phyloP scores from a whole-genome alignment of 2,113 vertebrate genomes.

The Cheirogaleus medius region DNA sequence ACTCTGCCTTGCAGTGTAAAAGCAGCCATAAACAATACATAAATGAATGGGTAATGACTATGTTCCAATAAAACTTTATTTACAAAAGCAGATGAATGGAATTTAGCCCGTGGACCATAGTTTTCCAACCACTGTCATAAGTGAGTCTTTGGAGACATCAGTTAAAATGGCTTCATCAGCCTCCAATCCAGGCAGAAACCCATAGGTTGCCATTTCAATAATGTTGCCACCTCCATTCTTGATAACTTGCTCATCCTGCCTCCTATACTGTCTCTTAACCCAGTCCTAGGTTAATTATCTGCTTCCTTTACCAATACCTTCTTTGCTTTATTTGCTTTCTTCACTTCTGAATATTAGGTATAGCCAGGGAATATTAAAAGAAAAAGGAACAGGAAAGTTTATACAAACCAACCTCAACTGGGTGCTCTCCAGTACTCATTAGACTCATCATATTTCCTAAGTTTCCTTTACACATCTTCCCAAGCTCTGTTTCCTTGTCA shows the following conservation, averaged over 20 bases:
- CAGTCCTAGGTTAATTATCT: background rate
- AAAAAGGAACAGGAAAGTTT: background rate
- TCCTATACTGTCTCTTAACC: background rate
- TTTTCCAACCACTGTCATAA: background rate
- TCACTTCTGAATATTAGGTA: background rate
- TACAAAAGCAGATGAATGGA: background rate
- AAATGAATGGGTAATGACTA: background rate
- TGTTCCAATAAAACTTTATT: slow-evolving; percentile 8
- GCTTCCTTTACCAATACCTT: background rate
- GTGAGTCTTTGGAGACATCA: background rate
- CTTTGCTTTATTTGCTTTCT: background rate
- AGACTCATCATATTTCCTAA: background rate
- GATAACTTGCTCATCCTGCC: background rate
- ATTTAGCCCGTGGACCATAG: background rate
- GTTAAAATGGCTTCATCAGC: background rate
- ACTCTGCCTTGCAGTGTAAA: background rate
- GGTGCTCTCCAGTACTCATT: background rate
- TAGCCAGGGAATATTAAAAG: background rate
- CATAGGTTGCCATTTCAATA: background rate
- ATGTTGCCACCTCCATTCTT: background rate
- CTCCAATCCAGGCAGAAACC: background rate
- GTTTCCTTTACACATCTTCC: background rate
- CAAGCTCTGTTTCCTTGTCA: background rate
- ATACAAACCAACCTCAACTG: background rate
- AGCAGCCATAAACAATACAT: background rate